Evolutionary conservation across 2,797 vertebrate genomes (phyloP).

Genomic region (Rhincodon typus): DNA sequence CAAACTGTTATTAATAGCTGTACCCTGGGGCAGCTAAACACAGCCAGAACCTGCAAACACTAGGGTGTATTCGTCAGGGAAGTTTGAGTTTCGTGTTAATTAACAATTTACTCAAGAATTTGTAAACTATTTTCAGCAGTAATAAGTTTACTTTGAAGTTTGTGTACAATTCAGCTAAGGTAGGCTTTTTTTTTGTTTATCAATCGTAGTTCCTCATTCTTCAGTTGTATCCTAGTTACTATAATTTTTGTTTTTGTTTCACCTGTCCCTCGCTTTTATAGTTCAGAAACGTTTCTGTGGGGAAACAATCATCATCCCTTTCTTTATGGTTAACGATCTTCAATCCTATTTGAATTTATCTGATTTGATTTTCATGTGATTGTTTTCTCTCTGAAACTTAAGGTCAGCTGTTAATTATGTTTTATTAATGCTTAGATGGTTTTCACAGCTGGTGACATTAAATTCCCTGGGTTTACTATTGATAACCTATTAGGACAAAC

Average conservation of each 20-base stretch:
- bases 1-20: background rate
- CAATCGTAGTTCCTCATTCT: background rate
- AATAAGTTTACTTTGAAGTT: background rate
- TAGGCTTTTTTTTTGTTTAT: background rate
- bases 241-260: background rate
- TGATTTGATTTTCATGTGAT: background rate
- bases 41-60: background rate
- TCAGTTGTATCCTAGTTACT: background rate
- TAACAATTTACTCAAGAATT: background rate
- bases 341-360: background rate
- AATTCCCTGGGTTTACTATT: background rate
- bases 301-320: background rate
- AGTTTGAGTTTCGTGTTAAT: background rate
- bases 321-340: background rate
- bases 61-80: no score
- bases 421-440: background rate
- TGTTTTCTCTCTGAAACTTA: background rate
- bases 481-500: background rate
- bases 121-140: background rate
- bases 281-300: background rate
- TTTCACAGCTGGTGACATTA: background rate
- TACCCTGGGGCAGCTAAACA: background rate
- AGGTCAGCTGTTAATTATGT: background rate
- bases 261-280: background rate
- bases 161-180: background rate